Conservation (phyloP, 2,113 vertebrate genomes). For the Lepisosteus osseus region DNA sequence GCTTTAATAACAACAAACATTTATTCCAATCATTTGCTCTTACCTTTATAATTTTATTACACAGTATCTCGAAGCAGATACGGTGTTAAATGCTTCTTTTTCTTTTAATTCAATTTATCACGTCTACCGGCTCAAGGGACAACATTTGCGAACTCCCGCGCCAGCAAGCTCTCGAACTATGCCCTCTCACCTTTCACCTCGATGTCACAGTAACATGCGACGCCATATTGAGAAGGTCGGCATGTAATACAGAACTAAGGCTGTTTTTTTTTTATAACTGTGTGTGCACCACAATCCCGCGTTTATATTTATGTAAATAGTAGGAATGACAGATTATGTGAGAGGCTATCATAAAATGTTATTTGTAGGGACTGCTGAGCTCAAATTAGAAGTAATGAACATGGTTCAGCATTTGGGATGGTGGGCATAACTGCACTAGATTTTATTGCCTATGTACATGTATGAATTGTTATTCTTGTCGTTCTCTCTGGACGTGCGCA, state of each 20-base stretch:
- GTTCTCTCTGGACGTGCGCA: too few relatives aligned
- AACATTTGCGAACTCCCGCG: conserved; percentile 5
- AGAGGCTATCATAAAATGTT: neutral
- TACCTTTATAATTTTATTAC: neutral
- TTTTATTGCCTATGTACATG: too few relatives aligned
- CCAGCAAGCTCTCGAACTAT: neutral
- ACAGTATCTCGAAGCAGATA: neutral
- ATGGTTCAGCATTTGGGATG: too few relatives aligned
- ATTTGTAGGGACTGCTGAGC: too few relatives aligned
- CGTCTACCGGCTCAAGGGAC: neutral
- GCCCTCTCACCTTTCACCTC: neutral
- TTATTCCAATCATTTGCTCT: neutral
- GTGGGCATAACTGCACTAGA: too few relatives aligned
- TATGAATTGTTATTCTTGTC: too few relatives aligned
- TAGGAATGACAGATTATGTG: neutral
- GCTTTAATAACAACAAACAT: neutral
- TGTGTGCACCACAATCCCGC: neutral
- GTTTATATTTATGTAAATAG: neutral
- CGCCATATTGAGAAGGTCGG: conserved; percentile 16
- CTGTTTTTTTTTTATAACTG: neutral
- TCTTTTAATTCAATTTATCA: neutral
- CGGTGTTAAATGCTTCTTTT: neutral
- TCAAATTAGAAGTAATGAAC: too few relatives aligned
- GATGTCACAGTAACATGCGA: neutral
- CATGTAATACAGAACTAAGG: neutral